Evolutionary conservation across 2,797 vertebrate species (phyloP), one percentile per base, ranked within the genome.

Genomic region (Anniella stebbinsi): DNA sequence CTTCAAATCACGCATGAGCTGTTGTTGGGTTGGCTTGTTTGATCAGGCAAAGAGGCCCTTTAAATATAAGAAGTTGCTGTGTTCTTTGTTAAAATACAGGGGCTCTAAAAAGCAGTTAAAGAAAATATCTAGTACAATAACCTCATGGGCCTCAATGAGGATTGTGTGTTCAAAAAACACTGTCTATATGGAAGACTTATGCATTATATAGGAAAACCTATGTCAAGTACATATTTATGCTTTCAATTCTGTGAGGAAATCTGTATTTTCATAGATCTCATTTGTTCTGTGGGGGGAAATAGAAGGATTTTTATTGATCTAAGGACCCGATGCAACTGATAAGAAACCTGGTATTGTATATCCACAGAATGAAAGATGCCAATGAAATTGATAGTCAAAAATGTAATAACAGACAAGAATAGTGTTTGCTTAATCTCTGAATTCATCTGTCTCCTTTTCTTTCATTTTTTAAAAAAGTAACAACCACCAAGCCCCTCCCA

Each of bases 211-310:
- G 36, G 70, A 17, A 72, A 33, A 25, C 33, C 13, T 36, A 73
- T 36, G 33, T 87, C 87, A 90, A 89, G 83, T 86, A 25, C 70
- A 88, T 91, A 90, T 91, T 91, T 75, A 91, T 88, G 45, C 33
- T 28, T 83, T 28, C 80, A 93, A 60, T 91, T 91, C 63, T 81
- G 83, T 1, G 1, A 90, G 78, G 80, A 93, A 87, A 87, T 90
- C 72, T 89, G 57, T 93, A 84, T 89, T 89, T 89, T 86, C 88
- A 87, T 88, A 89, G 92, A 90, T 91, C 93, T 70, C 76, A 63
- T 94, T 93, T 93, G 89, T 92, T 95, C 86, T 30, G 36, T 89
- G 45, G 51, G 80, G 45, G 13, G 69, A 82, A 41, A 60, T 78
- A 75, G 69, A 94, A 94, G 88, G 17, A 51, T 57, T 30, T 91